Evolutionary conservation across 2,113 vertebrate genomes (phyloP).

Genomic region (Empidonax alnorum): DNA sequence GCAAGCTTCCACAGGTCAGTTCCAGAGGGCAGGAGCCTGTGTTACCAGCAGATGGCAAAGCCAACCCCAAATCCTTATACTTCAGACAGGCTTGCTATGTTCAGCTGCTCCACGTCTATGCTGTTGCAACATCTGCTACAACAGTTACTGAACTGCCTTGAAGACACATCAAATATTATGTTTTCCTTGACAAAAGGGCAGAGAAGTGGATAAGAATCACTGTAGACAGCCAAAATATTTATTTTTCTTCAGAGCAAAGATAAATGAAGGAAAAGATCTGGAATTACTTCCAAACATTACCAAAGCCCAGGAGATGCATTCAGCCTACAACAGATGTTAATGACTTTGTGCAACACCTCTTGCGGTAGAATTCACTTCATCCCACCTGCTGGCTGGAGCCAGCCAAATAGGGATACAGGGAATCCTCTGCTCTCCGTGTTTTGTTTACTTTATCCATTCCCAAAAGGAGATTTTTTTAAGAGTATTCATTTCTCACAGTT

Average conservation of each 20-base stretch:
- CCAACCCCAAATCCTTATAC: background rate
- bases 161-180: background rate
- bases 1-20: background rate
- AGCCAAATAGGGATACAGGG: background rate
- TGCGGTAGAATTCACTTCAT: background rate
- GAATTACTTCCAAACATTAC: background rate
- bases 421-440: background rate
- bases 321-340: background rate
- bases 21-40: background rate
- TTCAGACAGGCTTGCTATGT: background rate
- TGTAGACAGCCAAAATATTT: background rate
- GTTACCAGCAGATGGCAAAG: accelerated
- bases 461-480: background rate
- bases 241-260: background rate
- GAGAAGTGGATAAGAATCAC: background rate
- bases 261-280: background rate
- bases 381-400: background rate
- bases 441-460: constrained; percentile 19
- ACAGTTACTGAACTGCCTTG: background rate
- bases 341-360: background rate
- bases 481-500: constrained; percentile 12
- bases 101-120: background rate
- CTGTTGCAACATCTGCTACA: background rate
- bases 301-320: background rate
- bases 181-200: background rate